These are phyloP conservation scores for Trachelus stipa DNA, from an alignment of 2,888 invertebrate genomes.

Conservation along the genomic window DNA sequence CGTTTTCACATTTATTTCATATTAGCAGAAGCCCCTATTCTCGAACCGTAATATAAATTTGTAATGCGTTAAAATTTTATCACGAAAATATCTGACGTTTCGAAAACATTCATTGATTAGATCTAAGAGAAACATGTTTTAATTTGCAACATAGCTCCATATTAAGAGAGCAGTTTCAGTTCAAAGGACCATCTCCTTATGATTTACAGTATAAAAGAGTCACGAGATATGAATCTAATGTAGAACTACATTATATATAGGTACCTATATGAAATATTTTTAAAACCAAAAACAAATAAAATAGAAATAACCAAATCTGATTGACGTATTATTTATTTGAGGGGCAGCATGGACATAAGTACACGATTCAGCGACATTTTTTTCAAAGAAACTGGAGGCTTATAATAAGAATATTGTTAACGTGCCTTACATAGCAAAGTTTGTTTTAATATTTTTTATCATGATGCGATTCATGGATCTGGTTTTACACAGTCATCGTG, in stretches of 20 bases:
- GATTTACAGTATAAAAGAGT: no score
- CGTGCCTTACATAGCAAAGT: not conserved
- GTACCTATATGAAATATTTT: not conserved
- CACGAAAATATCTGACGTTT: no score
- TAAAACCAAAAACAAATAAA: not conserved
- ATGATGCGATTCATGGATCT: no score
- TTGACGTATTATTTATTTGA: not conserved
- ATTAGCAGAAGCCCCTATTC: not conserved
- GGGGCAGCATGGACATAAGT: not conserved
- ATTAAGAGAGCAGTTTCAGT: not conserved
- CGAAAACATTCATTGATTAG: not conserved
- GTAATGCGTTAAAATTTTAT: not conserved
- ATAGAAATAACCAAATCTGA: not conserved
- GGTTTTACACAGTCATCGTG: no score
- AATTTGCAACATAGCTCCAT: not conserved
- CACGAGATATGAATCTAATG: no score
- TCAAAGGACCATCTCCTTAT: not conserved
- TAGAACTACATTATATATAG: not conserved
- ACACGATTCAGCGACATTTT: not conserved
- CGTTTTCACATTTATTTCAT: not conserved
- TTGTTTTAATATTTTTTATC: not conserved
- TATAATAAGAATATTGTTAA: not conserved
- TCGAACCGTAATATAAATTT: not conserved
- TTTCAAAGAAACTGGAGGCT: not conserved
- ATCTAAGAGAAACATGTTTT: not conserved